Conservation (phyloP, 1,140 invertebrate genomes). For the Monomorium pharaonis region DNA sequence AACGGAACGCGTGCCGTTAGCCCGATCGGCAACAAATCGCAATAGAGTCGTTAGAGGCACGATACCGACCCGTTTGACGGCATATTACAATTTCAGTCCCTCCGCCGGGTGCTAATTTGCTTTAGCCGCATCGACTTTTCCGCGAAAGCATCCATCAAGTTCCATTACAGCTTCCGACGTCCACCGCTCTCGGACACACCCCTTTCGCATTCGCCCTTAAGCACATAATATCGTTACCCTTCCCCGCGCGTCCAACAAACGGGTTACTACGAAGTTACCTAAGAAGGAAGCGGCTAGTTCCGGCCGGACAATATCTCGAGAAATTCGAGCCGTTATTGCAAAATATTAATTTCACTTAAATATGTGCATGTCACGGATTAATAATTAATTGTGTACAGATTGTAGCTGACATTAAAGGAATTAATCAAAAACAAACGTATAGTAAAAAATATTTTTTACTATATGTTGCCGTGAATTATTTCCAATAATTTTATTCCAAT, state of each 20-base stretch:
- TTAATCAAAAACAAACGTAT: background rate
- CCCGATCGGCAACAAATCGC: slow-evolving; percentile 25
- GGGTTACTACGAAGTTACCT: slow-evolving; percentile 18
- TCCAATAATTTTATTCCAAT: background rate
- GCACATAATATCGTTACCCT: slow-evolving; percentile 69
- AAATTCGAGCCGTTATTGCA: slow-evolving; percentile 16
- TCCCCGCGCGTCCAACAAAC: slow-evolving; percentile 41
- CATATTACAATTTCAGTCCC: slow-evolving; percentile 65
- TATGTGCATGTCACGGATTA: background rate
- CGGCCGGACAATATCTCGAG: background rate
- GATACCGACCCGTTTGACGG: slow-evolving; percentile 44
- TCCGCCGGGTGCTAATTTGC: slow-evolving; percentile 69
- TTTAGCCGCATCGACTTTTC: slow-evolving; percentile 73
- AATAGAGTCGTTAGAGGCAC: slow-evolving; percentile 43
- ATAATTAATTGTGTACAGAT: background rate
- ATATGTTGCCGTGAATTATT: background rate
- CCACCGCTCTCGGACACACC: slow-evolving; percentile 65
- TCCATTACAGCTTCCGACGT: slow-evolving; percentile 78
- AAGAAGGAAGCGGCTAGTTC: slow-evolving; percentile 43
- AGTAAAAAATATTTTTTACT: no score
- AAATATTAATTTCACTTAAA: slow-evolving; percentile 8
- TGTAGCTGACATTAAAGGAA: background rate
- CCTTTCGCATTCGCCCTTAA: slow-evolving; percentile 68
- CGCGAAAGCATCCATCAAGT: slow-evolving; percentile 73
- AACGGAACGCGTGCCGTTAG: slow-evolving; percentile 3